These are phyloP conservation scores for Wasmannia auropunctata DNA, from an alignment of 1,140 invertebrate species.

Conservation along the genomic window DNA sequence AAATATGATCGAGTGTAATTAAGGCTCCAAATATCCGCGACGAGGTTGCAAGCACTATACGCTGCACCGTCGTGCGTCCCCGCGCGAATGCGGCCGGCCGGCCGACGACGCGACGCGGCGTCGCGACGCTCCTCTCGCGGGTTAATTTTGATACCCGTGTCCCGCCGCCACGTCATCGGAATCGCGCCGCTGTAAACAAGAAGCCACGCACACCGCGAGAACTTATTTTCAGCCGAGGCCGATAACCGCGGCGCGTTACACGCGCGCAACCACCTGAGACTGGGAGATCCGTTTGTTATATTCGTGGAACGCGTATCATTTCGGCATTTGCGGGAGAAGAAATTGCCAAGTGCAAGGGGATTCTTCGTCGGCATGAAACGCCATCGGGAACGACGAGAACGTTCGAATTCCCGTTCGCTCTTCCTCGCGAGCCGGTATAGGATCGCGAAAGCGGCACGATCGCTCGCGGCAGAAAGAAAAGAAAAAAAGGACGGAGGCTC, in stretches of 20 bases:
- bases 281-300: not conserved
- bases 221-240: constrained; percentile 43
- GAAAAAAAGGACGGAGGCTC: not conserved
- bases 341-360: not conserved
- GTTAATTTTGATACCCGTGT: constrained; percentile 36
- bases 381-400: not conserved
- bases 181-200: constrained; percentile 33
- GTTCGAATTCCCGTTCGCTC: not conserved
- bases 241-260: constrained; percentile 44
- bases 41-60: too few species aligned
- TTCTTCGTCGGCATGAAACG: not conserved
- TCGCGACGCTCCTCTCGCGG: constrained; percentile 4
- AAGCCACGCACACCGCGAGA: not conserved
- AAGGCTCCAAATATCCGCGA: not conserved
- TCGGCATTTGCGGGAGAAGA: not conserved
- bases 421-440: not conserved
- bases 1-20: not conserved
- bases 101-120: not conserved
- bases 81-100: not conserved
- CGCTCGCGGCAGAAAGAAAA: too few species aligned
- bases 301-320: not conserved
- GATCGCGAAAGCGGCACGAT: not conserved
- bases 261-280: constrained; percentile 21
- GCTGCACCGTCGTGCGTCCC: not conserved
- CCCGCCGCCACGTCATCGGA: constrained; percentile 17